Evolutionary conservation across 2,888 invertebrate genomes (phyloP), one percentile per base, ranked within the genome.

Genomic region (Phorcus lineatus): DNA sequence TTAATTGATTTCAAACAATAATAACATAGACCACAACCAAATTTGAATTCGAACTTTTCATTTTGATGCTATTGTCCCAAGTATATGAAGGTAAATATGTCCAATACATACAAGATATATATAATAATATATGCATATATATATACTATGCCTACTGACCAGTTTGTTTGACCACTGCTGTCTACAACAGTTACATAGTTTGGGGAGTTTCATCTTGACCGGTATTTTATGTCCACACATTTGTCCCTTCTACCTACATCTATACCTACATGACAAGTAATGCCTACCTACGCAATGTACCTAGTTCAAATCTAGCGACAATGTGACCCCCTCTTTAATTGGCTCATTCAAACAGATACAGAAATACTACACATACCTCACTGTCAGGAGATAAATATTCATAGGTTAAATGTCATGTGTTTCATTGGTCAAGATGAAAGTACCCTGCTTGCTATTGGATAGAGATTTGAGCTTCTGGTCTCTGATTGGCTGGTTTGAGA

Each of bases 401-500:
- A 16, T 24, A n/a, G 62, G 19, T 28, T 2, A 31, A 62, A 47
- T 47, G 47, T 47, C 13, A 13, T 47, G 47, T 1, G 36, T 47
- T 47, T 47, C 11, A 47, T 47, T 47, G 62, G 62, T 62, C 62
- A 62, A 16, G 62, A 31, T 0, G 24, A 0, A 24, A 11, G 17
- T 9, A 3, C 24, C 24, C 17, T 24, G 2, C 2, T 16, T 62
- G 31, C 24, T 3, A 62, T 28, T 62, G 62, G 62, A 13, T 62
- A n/a, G 62, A 16, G 22, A 28, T 2, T 24, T 24, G 24, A 16
- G 31, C 11, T 24, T 24, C 28, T 62, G 24, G 11, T 11, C 62
- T 62, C 28, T 62, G 62, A 62, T 62, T 62, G 28, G 62, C 24
- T 62, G 62, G 62, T 62, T 62, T 62, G 62, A 62, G 62, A 47